Evolutionary conservation across 2,888 invertebrate species (phyloP).

Genomic region (Lycia hirtaria): DNA sequence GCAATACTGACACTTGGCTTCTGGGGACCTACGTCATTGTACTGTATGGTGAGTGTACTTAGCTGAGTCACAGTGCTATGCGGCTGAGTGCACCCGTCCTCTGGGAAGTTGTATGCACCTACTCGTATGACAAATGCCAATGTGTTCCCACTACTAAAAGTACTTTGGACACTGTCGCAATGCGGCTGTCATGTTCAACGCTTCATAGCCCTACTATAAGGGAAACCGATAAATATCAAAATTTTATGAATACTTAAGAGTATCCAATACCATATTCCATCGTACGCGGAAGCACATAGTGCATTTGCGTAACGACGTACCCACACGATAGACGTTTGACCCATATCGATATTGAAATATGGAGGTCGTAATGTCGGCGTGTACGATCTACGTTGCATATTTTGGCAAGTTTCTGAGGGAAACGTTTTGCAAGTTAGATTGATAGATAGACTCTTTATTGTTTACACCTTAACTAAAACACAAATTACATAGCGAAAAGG

Average conservation of each 20-base stretch:
- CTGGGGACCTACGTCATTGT: neutral
- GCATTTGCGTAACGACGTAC: conserved; percentile 16
- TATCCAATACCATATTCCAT: conserved; percentile 13
- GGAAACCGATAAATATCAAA: conserved; percentile 22
- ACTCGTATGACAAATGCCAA: conserved; percentile 19
- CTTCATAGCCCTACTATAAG: conserved; percentile 11
- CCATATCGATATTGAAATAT: conserved; percentile 16
- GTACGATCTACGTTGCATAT: neutral
- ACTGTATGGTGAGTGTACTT: conserved; percentile 6
- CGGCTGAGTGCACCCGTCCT: conserved; percentile 10
- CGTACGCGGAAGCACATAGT: conserved; percentile 16
- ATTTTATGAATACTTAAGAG: conserved; percentile 25
- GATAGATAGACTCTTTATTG: neutral
- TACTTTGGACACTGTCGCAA: conserved; percentile 20
- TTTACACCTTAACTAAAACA: no score
- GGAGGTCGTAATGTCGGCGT: conserved; percentile 8
- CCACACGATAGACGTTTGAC: conserved; percentile 16
- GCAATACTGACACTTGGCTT: neutral
- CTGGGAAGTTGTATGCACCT: conserved; percentile 1
- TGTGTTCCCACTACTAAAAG: conserved; percentile 10
- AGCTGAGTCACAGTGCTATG: no score
- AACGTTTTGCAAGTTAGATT: neutral
- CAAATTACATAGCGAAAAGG: no score
- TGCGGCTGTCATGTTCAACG: conserved; percentile 29
- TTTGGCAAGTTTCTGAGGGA: neutral